Percentiles rank a stretch among this genome's conserved stretches.
Evolutionary conservation across 2,888 invertebrate genomes (phyloP).

Genomic region (Protophormia terraenovae): DNA sequence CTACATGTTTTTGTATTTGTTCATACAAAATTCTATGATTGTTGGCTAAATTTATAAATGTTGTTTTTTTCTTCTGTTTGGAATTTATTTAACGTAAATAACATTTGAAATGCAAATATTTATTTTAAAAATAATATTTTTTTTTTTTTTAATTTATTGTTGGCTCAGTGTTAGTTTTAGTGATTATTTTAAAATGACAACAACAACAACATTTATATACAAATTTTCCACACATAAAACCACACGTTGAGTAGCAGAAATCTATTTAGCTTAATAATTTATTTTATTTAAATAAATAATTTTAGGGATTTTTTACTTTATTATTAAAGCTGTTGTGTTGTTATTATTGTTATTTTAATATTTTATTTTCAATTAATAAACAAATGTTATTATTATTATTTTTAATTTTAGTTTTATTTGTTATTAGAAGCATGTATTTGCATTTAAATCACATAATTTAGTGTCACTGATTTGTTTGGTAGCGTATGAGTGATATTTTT

Average conservation of each 20-base stretch:
- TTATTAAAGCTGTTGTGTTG: not conserved
- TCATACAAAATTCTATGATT: no score
- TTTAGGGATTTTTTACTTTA: constrained; percentile 1
- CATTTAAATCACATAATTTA: constrained; percentile 3
- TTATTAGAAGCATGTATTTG: not conserved
- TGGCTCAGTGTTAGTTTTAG: not conserved
- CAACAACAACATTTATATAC: not conserved
- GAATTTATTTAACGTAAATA: constrained; percentile 47
- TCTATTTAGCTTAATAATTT: constrained; percentile 1
- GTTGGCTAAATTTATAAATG: not conserved
- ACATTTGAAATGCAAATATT: constrained; percentile 46
- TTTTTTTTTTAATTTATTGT: not conserved
- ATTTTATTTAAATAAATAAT: constrained; percentile 7
- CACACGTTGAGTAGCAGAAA: not conserved
- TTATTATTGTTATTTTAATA: not conserved
- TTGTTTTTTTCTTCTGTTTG: no score
- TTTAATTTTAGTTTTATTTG: not conserved
- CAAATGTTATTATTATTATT: not conserved
- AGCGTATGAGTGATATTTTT: constrained; percentile 1
- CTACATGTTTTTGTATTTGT: not conserved
- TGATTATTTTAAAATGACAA: not conserved
- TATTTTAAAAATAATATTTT: constrained; percentile 9
- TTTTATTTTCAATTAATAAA: not conserved
- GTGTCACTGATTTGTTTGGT: not conserved
- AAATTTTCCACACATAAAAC: no score